Evolutionary conservation across 2,888 invertebrate genomes (phyloP).

Genomic region (Quadroppia sp.): DNA sequence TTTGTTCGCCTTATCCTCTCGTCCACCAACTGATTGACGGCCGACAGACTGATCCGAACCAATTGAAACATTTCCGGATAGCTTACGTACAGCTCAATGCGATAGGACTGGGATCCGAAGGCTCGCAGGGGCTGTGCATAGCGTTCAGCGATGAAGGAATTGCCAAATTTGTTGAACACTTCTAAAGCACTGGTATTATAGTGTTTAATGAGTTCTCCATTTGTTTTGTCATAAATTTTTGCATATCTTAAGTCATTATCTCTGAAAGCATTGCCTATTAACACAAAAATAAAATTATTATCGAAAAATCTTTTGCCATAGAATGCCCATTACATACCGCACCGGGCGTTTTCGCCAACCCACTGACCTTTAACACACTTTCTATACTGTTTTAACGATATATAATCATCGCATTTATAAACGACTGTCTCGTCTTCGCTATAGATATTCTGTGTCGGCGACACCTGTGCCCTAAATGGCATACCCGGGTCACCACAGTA

Average conservation of each 20-base stretch:
- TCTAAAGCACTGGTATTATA: slow-evolving; percentile 13
- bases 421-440: slow-evolving; percentile 27
- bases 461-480: slow-evolving; percentile 20
- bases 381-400: slow-evolving; percentile 39
- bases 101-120: neutral
- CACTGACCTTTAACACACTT: slow-evolving; percentile 39
- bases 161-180: slow-evolving; percentile 34
- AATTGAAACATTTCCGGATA: slow-evolving; percentile 26
- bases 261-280: slow-evolving; percentile 25
- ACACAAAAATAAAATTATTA: too few relatives aligned
- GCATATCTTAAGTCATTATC: slow-evolving; percentile 26
- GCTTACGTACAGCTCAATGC: slow-evolving; percentile 13
- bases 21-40: slow-evolving; percentile 34
- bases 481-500: slow-evolving; percentile 38
- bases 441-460: slow-evolving; percentile 19
- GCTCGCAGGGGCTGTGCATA: slow-evolving; percentile 26
- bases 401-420: slow-evolving; percentile 39
- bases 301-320: too few relatives aligned
- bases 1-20: neutral
- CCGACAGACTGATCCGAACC: slow-evolving; percentile 38
- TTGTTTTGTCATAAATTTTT: neutral
- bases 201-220: neutral
- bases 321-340: too few relatives aligned
- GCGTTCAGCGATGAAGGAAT: slow-evolving; percentile 39
- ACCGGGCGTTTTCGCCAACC: slow-evolving; percentile 8